Percentiles rank a stretch among this genome's conserved stretches.
These are phyloP conservation scores for Colaptes auratus DNA, from an alignment of 2,113 vertebrate species.

Conservation along the genomic window DNA sequence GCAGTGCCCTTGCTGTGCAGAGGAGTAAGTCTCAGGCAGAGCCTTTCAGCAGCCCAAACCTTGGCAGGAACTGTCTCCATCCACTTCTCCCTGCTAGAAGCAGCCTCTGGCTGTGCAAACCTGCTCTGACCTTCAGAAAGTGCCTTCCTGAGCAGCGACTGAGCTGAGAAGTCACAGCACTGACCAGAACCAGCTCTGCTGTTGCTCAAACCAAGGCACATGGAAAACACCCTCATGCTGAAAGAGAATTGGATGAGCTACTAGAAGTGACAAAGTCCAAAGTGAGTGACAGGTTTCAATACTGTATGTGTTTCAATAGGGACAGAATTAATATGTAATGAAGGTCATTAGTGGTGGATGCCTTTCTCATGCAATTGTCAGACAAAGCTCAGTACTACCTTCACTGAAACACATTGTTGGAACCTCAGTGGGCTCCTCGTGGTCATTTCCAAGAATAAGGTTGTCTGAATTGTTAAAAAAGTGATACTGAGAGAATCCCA, in stretches of 20 bases:
- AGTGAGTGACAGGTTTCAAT: not conserved
- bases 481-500: no score
- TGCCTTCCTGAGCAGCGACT: no score
- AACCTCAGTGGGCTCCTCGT: not conserved
- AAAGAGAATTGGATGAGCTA: not conserved
- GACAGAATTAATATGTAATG: not conserved
- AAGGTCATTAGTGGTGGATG: not conserved
- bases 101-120: no score
- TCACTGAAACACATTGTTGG: fast-evolving
- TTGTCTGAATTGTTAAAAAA: not conserved
- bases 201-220: no score
- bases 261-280: not conserved
- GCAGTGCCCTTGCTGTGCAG: no score
- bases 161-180: no score
- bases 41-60: no score
- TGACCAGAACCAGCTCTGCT: no score
- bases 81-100: no score
- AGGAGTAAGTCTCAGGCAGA: no score
- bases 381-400: not conserved
- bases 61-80: no score
- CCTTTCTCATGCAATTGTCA: not conserved
- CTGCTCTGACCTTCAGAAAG: no score
- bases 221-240: not conserved
- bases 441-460: not conserved
- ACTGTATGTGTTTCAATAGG: not conserved